Percentiles rank a stretch among this genome's conserved stretches.
These are phyloP conservation scores for Apocrypta bakeri DNA, from an alignment of 1,140 invertebrate genomes.

Conservation along the genomic window DNA sequence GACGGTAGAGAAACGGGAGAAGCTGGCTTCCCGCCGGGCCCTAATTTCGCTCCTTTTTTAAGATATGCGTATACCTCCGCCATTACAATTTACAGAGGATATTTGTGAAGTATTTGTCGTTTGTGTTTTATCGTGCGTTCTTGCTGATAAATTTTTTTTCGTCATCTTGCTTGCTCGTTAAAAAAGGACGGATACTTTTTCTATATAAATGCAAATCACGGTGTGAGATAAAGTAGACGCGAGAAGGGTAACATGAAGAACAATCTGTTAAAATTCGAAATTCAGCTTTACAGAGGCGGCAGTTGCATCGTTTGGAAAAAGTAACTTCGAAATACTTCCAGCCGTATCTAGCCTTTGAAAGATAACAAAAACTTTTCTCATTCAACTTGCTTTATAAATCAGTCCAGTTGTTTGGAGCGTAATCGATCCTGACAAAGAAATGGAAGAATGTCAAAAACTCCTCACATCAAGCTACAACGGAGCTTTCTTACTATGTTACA, in stretches of 20 bases:
- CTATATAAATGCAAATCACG: slow-evolving; percentile 23
- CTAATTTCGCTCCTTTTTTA: slow-evolving; percentile 50
- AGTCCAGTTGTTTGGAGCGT: slow-evolving; percentile 26
- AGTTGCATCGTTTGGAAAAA: not conserved
- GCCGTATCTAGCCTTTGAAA: slow-evolving; percentile 50
- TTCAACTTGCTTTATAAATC: slow-evolving; percentile 54
- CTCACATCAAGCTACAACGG: not conserved
- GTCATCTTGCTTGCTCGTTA: not conserved
- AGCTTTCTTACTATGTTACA: no score
- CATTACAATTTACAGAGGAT: not conserved
- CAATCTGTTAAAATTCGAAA: slow-evolving; percentile 49
- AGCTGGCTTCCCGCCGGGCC: slow-evolving; percentile 38
- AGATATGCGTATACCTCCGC: not conserved
- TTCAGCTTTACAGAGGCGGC: slow-evolving; percentile 12
- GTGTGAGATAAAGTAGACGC: not conserved
- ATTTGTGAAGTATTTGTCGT: slow-evolving; percentile 2
- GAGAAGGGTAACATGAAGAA: slow-evolving; percentile 21
- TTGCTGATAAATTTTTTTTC: not conserved
- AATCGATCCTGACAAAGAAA: slow-evolving; percentile 40
- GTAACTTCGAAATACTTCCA: slow-evolving; percentile 42
- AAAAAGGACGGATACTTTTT: not conserved
- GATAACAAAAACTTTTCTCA: slow-evolving; percentile 54
- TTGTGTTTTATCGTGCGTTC: not conserved
- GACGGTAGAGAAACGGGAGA: slow-evolving; percentile 30
- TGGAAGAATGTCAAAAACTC: slow-evolving; percentile 20